Base-by-base conservation (phyloP, 2,888 invertebrate genomes). In the Perizoma affinitatum region DNA sequence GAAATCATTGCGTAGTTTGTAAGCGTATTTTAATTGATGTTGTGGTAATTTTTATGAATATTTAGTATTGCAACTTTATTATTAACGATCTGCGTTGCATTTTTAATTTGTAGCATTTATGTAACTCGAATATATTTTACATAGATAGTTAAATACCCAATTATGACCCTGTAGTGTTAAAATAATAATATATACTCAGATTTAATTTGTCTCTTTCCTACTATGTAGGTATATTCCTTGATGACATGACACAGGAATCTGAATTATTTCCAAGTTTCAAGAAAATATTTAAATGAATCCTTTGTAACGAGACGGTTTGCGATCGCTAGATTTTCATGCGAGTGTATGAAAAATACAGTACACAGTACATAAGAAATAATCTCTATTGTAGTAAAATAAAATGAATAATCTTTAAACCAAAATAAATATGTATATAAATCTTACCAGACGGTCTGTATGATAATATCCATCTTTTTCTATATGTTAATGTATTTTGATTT, bases 141-240 rank as follows among this genome's bases (percentile, higher is more conserved):
- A 58, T 68, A 71, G 63, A 70, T 63, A 68, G 68, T 54, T 58
- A 51, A 63, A 22, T 54, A 54, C 63, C 52, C 60, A 61, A 53
- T 63, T 72, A 68, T 58, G 61, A 64, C 65, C 64, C 64, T 65
- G 50, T 52, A 50, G 61, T 65, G 57, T 22, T 22, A 22, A 22
- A 62, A 61, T 62, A 43, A 58, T 56, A 3, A 22, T 22, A 22
- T 22, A 22, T 22, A 22, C 51, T 58, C 66, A 73, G 66, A 71
- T 55, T 70, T 73, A 71, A 70, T 75, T 67, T 73, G n/a, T 69
- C 60, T 74, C 72, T 79, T 76, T 79, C 83, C 84, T 83, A 84
- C 84, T 80, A 76, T 84, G 82, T 85, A 84, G 84, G 84, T 75
- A 58, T 70, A 71, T 69, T 71, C 45, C 47, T 46, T 35, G 38